Evolutionary conservation across 2,888 invertebrate species (phyloP).

Genomic region (Cephus rjabovi): DNA sequence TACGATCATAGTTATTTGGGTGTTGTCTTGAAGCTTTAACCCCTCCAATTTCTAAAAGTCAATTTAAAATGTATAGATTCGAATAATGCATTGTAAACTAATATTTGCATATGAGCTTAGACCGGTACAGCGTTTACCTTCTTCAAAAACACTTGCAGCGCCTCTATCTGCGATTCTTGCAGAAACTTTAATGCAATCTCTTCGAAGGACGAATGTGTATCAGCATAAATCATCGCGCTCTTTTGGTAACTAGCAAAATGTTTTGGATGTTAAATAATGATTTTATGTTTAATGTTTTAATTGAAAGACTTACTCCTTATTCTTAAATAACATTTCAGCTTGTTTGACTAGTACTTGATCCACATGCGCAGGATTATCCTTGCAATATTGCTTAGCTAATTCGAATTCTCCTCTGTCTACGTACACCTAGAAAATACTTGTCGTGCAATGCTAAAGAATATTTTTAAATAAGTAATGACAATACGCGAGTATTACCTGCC

Average conservation of each 20-base stretch:
- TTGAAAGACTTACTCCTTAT: conserved; percentile 71
- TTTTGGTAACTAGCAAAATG: conserved; percentile 72
- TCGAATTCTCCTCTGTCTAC: conserved; percentile 88
- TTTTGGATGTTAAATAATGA: conserved; percentile 12
- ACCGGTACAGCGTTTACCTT: conserved; percentile 63
- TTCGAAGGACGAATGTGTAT: conserved; percentile 93
- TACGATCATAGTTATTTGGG: conserved; percentile 92
- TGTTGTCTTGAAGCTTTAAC: conserved; percentile 80
- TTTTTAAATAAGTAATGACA: not conserved
- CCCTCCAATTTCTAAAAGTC: conserved; percentile 76
- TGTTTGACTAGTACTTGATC: conserved; percentile 89
- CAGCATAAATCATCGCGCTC: conserved; percentile 90
- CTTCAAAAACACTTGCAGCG: conserved; percentile 88
- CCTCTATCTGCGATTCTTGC: conserved; percentile 82
- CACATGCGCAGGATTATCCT: conserved; percentile 82
- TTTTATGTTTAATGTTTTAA: conserved; percentile 4
- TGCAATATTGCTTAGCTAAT: conserved; percentile 86
- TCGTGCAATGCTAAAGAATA: conserved; percentile 23
- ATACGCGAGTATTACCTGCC: conserved; percentile 69
- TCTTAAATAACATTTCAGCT: conserved; percentile 86
- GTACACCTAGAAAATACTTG: conserved; percentile 72
- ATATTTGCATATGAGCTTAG: conserved; percentile 2
- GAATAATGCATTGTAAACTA: not conserved
- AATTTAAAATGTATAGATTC: not conserved
- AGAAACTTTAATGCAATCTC: conserved; percentile 93